phyloP scores from a whole-genome alignment of 2,888 invertebrate species.

The Apamea epomidion region DNA sequence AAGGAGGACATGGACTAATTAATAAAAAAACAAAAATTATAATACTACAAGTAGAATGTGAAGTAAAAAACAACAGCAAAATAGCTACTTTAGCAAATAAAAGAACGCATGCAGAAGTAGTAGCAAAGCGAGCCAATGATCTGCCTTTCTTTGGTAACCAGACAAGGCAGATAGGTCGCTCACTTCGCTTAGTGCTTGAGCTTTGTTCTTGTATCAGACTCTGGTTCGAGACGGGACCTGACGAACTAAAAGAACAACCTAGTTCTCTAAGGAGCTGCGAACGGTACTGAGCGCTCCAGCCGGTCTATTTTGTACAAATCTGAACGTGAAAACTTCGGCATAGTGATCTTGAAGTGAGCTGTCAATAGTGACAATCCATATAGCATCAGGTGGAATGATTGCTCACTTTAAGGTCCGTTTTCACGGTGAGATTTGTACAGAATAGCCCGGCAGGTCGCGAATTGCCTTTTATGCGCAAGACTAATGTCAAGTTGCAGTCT shows the following conservation, averaged over 20 bases:
- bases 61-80: background rate
- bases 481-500: background rate
- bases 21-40: too few species aligned
- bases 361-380: too few species aligned
- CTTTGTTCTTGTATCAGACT: background rate
- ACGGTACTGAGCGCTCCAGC: background rate
- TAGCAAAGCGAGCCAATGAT: background rate
- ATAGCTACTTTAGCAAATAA: background rate
- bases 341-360: too few species aligned
- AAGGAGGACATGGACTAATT: too few species aligned
- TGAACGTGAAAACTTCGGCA: too few species aligned
- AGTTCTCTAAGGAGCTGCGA: background rate
- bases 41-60: too few species aligned
- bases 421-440: too few species aligned
- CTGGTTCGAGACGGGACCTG: background rate
- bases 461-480: background rate
- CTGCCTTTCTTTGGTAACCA: background rate
- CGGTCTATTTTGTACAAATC: too few species aligned
- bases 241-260: background rate
- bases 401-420: too few species aligned
- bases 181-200: background rate
- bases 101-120: background rate
- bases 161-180: background rate
- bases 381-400: too few species aligned
- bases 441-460: too few species aligned